phyloP scores from a whole-genome alignment of 2,113 vertebrate genomes.

The Scopus umbretta region DNA sequence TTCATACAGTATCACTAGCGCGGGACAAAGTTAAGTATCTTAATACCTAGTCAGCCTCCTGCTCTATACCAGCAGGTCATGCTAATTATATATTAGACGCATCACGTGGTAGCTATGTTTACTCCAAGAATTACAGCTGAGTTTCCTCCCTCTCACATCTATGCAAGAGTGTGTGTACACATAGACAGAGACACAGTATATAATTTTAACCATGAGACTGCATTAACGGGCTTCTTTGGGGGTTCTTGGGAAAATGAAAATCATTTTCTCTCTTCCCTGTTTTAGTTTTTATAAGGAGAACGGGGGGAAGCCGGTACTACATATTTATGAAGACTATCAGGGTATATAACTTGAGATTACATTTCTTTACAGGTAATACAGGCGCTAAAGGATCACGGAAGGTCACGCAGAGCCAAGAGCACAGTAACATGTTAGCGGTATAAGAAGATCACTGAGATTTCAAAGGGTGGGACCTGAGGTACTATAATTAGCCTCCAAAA shows the following conservation, averaged over 20 bases:
- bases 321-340: neutral
- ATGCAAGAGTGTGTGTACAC: neutral
- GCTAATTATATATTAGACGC: slow-evolving; percentile 46
- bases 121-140: slow-evolving; percentile 11
- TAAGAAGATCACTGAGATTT: neutral
- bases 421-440: neutral
- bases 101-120: slow-evolving; percentile 57
- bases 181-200: neutral
- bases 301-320: accelerated
- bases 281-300: neutral
- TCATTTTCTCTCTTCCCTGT: neutral
- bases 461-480: neutral
- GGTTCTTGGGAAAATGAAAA: neutral
- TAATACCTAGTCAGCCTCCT: neutral
- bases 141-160: neutral
- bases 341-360: accelerated
- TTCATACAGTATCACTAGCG: accelerated
- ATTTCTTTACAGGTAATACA: neutral
- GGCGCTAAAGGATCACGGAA: neutral
- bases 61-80: slow-evolving; percentile 28
- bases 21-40: neutral
- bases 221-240: neutral
- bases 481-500: slow-evolving; percentile 15
- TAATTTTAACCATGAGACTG: neutral
- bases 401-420: neutral